These are phyloP conservation scores for Eupristina koningsbergeri DNA, from an alignment of 1,140 invertebrate genomes.

Conservation along the genomic window DNA sequence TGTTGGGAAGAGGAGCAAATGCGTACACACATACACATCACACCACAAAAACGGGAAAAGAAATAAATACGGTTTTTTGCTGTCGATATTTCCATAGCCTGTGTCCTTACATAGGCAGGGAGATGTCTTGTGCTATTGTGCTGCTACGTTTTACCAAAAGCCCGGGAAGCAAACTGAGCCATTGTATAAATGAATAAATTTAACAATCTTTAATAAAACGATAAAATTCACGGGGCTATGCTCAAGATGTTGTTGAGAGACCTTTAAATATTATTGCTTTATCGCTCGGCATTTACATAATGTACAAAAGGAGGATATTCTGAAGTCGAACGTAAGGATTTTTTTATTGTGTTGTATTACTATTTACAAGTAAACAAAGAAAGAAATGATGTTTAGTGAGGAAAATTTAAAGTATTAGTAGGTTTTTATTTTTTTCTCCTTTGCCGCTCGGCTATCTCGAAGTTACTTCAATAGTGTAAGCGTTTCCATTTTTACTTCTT, in stretches of 20 bases:
- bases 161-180: slow-evolving; percentile 67
- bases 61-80: slow-evolving; percentile 26
- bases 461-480: background rate
- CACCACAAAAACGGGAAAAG: slow-evolving; percentile 26
- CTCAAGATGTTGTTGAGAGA: slow-evolving; percentile 36
- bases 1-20: background rate
- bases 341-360: slow-evolving; percentile 52
- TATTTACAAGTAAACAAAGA: slow-evolving; percentile 52
- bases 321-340: slow-evolving; percentile 45
- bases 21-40: slow-evolving; percentile 6
- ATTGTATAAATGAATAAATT: slow-evolving; percentile 76
- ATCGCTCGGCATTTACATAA: slow-evolving; percentile 49
- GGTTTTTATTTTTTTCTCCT: slow-evolving; percentile 46
- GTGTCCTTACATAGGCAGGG: background rate
- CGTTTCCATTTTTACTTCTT: background rate
- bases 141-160: slow-evolving; percentile 36
- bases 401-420: slow-evolving; percentile 42
- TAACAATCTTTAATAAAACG: slow-evolving; percentile 75
- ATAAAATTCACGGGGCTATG: slow-evolving; percentile 61
- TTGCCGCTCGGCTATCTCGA: background rate
- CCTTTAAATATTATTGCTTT: slow-evolving; percentile 44
- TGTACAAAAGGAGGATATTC: slow-evolving; percentile 51
- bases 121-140: slow-evolving; percentile 40
- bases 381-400: slow-evolving; percentile 50
- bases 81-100: slow-evolving; percentile 37